Evolutionary conservation across 2,888 invertebrate species (phyloP).

Genomic region (Xiphydria camelus): DNA sequence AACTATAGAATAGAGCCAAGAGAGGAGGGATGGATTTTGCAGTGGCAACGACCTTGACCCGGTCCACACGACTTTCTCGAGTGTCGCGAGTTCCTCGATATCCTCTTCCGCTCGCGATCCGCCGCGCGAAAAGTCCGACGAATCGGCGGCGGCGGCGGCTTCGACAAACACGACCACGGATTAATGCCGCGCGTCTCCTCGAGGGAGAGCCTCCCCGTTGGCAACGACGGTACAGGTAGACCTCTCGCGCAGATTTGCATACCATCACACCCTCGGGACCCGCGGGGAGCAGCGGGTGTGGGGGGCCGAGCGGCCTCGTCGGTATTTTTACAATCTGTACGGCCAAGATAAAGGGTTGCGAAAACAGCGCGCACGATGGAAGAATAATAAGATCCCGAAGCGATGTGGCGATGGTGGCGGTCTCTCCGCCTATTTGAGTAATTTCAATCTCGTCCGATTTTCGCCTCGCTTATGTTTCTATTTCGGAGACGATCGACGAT

Average conservation of each 20-base stretch:
- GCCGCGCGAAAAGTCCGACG: too few relatives aligned
- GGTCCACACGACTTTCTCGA: too few relatives aligned
- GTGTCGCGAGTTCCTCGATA: too few relatives aligned
- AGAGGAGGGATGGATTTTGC: too few relatives aligned
- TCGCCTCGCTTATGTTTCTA: too few relatives aligned
- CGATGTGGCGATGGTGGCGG: slow-evolving; percentile 7
- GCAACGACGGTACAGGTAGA: slow-evolving; percentile 3
- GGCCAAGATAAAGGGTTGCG: slow-evolving; percentile 16
- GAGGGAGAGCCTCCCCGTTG: slow-evolving; percentile 13
- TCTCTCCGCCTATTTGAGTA: slow-evolving; percentile 7
- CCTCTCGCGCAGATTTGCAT: slow-evolving; percentile 16
- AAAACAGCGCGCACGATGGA: slow-evolving; percentile 15
- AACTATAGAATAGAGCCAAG: too few relatives aligned
- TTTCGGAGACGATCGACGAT: too few relatives aligned
- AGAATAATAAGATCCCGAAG: slow-evolving; percentile 17
- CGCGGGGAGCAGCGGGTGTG: slow-evolving; percentile 1
- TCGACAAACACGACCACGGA: slow-evolving; percentile 13
- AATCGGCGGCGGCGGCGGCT: slow-evolving; percentile 7
- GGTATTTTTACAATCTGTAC: slow-evolving; percentile 19
- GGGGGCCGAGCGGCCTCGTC: slow-evolving; percentile 1
- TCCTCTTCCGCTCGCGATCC: too few relatives aligned
- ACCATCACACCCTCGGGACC: slow-evolving; percentile 16
- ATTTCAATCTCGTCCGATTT: slow-evolving; percentile 13
- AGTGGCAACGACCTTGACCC: too few relatives aligned
- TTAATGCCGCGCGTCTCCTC: slow-evolving; percentile 16